Percentiles rank a stretch among this genome's conserved stretches.
phyloP scores from a whole-genome alignment of 2,888 invertebrate genomes.

The Erynnis tages region DNA sequence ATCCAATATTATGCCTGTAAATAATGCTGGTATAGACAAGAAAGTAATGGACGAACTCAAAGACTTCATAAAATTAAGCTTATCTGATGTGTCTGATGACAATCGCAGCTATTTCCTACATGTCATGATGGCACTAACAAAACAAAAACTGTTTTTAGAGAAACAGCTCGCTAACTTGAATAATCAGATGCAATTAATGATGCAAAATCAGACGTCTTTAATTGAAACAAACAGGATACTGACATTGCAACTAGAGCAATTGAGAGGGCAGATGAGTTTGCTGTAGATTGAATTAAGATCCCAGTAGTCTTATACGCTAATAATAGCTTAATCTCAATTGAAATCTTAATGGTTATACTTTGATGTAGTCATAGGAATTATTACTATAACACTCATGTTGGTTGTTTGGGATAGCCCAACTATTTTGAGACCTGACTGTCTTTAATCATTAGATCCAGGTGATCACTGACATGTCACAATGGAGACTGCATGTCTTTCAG shows the following conservation, averaged over 20 bases:
- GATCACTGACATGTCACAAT: no score
- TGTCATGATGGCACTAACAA: slow-evolving; percentile 75
- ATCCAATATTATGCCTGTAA: slow-evolving; percentile 42
- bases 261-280: slow-evolving; percentile 54
- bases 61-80: slow-evolving; percentile 62
- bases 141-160: slow-evolving; percentile 71
- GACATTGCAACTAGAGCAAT: slow-evolving; percentile 68
- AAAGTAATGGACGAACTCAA: slow-evolving; percentile 63
- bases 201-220: slow-evolving; percentile 64
- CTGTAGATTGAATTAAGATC: slow-evolving; percentile 27
- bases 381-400: no score
- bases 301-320: neutral
- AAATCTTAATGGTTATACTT: neutral
- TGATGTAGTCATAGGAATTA: no score
- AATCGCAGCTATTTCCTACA: slow-evolving; percentile 70
- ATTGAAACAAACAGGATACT: slow-evolving; percentile 76
- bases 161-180: slow-evolving; percentile 60
- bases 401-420: no score
- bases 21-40: slow-evolving; percentile 42
- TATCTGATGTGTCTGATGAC: slow-evolving; percentile 67
- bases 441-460: no score
- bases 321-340: neutral
- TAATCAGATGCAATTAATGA: slow-evolving; percentile 57
- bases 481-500: no score
- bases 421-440: no score